Percentiles rank a stretch among this genome's conserved stretches.
These are phyloP conservation scores for Zootermopsis nevadensis DNA, from an alignment of 2,888 invertebrate genomes.

Conservation along the genomic window DNA sequence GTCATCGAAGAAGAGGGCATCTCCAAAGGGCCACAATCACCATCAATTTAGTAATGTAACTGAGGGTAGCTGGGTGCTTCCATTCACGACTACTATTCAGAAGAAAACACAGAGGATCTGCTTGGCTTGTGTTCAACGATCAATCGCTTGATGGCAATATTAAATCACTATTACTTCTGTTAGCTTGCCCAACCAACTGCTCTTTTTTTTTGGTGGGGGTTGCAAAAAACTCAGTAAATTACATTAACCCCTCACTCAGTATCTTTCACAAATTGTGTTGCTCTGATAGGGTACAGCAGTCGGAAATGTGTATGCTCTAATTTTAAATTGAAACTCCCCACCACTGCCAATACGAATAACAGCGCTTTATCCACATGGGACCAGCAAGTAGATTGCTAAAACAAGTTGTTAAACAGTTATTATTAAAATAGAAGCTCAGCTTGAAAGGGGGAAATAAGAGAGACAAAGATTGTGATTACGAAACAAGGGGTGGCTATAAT, in stretches of 20 bases:
- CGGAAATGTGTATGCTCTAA: constrained; percentile 6
- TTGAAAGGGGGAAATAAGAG: neutral
- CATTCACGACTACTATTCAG: neutral
- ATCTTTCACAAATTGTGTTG: neutral
- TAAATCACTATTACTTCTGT: constrained; percentile 9
- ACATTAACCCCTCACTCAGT: neutral
- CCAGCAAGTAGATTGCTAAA: neutral
- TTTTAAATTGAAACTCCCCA: neutral
- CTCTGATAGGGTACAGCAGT: neutral
- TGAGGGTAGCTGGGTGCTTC: neutral
- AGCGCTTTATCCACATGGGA: neutral
- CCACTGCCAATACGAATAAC: neutral
- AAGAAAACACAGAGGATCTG: neutral
- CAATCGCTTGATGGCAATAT: constrained; percentile 1
- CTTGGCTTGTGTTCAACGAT: neutral
- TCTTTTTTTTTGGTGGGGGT: neutral
- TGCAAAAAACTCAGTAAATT: neutral
- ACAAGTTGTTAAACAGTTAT: constrained; percentile 5
- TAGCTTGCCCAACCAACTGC: neutral
- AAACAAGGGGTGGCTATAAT: neutral
- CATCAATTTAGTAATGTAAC: neutral
- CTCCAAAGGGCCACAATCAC: neutral
- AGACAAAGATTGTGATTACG: neutral
- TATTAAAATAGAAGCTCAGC: neutral
- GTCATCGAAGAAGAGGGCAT: neutral